Evolutionary conservation across 2,113 vertebrate species (phyloP), one percentile per base, ranked within the genome.

Genomic region (Pelecanus crispus): DNA sequence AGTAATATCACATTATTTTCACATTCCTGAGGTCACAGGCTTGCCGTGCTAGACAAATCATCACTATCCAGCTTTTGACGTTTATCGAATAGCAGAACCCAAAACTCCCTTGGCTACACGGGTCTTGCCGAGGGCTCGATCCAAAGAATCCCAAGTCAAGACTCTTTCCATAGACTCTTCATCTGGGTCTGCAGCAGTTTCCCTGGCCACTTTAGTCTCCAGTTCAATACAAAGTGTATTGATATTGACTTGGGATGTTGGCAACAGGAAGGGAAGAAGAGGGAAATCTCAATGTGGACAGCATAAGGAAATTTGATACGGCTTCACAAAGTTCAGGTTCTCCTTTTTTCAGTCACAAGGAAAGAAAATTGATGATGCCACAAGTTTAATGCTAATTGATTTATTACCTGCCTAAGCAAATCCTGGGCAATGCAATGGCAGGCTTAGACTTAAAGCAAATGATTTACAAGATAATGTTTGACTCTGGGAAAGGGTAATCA

Each of bases 401-500:
- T 98, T 98, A 98, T 98, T 98, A 98, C 98, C 98, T 98, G 98
- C 98, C 98, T 97, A 97, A 97, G 97, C 98, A 98, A 98, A 98
- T 98, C 97, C 97, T 91, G 44, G 92, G 95, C 98, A 94, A 94
- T 63, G 90, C 97, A 96, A 96, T 92, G 94, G 97, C 97, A 97
- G 96, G 97, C 98, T 97, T 94, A 96, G 98, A 97, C 97, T 98
- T 98, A 98, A 98, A 98, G 98, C 98, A 98, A 98, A 98, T 98
- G 98, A 98, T 98, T 98, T 98, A 98, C 98, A 98, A 98, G 98
- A 98, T 98, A 98, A 98, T 98, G 98, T 98, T 98, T 98, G 98
- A 98, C 98, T 98, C 98, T 98, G 94, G 94, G 91, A 98, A 98
- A 98, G 98, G 98, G 98, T 98, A 98, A 98, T 98, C 98, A 98